Conservation (phyloP, 2,797 vertebrate genomes). For the Glyptemys insculpta region DNA sequence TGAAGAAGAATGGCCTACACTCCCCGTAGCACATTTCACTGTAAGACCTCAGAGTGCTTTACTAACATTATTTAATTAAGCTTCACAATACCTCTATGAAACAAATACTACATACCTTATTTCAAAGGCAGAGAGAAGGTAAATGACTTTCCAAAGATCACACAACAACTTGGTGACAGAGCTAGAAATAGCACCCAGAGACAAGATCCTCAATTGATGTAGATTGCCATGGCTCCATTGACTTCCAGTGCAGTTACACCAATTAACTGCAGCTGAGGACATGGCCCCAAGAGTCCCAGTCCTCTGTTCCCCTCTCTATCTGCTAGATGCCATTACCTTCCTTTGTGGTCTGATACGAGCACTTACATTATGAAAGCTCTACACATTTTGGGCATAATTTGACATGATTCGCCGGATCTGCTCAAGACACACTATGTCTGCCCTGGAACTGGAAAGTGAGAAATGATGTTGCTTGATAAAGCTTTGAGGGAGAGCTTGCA, state of each 20-base stretch:
- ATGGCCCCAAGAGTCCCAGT: not conserved
- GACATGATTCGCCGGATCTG: not conserved
- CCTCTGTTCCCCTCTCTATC: not conserved
- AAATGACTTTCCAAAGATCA: not conserved
- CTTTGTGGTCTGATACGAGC: not conserved
- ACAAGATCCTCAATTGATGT: not conserved
- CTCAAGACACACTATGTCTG: not conserved
- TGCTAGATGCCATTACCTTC: not conserved
- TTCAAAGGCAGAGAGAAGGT: not conserved
- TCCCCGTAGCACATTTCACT: not conserved
- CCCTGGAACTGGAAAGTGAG: not conserved
- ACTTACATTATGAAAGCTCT: not conserved
- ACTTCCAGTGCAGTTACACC: not conserved
- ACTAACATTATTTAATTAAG: constrained; percentile 15
- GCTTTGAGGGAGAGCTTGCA: not conserved
- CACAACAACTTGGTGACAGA: not conserved
- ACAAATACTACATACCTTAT: not conserved
- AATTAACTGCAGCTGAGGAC: not conserved
- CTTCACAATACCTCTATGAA: constrained; percentile 14
- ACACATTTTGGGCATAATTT: not conserved
- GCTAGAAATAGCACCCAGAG: constrained; percentile 8
- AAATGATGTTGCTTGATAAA: not conserved
- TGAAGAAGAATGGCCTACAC: not conserved
- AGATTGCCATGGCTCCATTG: not conserved
- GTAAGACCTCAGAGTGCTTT: not conserved